These are phyloP conservation scores for Sarcophaga subvicina DNA, from an alignment of 2,888 invertebrate genomes.

Conservation along the genomic window DNA sequence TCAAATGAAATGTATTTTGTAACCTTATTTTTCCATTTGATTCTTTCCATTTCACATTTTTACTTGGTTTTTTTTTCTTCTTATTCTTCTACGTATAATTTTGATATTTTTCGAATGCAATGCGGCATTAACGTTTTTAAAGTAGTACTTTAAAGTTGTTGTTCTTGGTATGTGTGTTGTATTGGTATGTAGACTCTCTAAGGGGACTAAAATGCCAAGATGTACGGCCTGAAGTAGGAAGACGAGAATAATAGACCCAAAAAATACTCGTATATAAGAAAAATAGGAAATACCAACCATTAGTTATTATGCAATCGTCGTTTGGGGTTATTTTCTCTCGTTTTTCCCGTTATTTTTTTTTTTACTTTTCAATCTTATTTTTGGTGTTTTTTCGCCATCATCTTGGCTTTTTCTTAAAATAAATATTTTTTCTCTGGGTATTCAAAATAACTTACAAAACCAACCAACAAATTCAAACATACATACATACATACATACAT, in stretches of 20 bases:
- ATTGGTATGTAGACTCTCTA: conserved; percentile 12
- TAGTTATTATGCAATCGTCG: conserved; percentile 59
- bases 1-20: background rate
- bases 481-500: background rate
- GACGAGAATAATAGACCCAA: conserved; percentile 38
- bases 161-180: background rate
- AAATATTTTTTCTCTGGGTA: background rate
- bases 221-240: background rate
- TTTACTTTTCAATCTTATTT: background rate
- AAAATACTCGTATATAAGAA: conserved; percentile 15
- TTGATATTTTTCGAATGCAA: conserved; percentile 50
- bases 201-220: conserved; percentile 22
- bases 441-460: conserved; percentile 22
- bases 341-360: background rate
- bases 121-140: conserved; percentile 63
- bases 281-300: conserved; percentile 55
- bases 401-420: background rate
- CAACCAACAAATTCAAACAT: background rate
- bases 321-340: background rate
- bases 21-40: conserved; percentile 39
- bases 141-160: conserved; percentile 31
- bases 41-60: conserved; percentile 10
- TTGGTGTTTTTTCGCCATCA: background rate
- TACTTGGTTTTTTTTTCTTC: background rate
- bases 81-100: background rate